Evolutionary conservation across 2,797 vertebrate species (phyloP).

Genomic region (Valencia hispanica): DNA sequence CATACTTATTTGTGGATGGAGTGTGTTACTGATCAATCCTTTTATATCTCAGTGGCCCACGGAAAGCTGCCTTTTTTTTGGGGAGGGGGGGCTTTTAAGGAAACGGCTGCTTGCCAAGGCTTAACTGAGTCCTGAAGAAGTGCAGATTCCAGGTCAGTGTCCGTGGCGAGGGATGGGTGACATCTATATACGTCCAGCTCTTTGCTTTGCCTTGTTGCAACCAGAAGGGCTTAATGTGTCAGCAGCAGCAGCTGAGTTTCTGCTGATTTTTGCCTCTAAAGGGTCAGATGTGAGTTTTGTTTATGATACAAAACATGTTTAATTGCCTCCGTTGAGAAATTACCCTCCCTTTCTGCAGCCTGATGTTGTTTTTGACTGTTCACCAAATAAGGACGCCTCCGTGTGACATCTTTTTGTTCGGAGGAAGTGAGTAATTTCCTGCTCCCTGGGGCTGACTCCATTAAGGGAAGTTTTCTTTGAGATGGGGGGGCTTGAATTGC

Average conservation of each 20-base stretch:
- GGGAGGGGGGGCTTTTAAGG: conserved; percentile 62
- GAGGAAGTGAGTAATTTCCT: conserved; percentile 61
- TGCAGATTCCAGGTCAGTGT: conserved; percentile 52
- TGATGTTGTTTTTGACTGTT: conserved; percentile 24
- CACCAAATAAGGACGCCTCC: conserved; percentile 41
- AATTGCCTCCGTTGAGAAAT: conserved; percentile 8
- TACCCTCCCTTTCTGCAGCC: not conserved
- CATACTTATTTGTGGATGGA: conserved; percentile 69
- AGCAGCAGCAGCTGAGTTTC: conserved; percentile 8
- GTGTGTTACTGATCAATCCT: conserved; percentile 71
- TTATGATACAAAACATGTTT: conserved; percentile 5
- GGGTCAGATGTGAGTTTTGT: conserved; percentile 26
- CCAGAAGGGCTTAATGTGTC: conserved; percentile 4
- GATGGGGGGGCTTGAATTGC: conserved; percentile 18
- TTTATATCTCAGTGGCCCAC: conserved; percentile 27
- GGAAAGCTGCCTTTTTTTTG: conserved; percentile 55
- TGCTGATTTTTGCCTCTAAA: not conserved
- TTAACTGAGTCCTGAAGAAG: conserved; percentile 43
- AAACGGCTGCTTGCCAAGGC: conserved; percentile 45
- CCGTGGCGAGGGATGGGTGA: conserved; percentile 26
- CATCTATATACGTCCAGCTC: conserved; percentile 36
- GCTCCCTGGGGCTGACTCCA: conserved; percentile 40
- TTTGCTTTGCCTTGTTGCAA: not conserved
- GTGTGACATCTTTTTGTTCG: conserved; percentile 37
- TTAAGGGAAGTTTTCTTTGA: conserved; percentile 10